A percentile compares a stretch with the other conserved stretches of the same genome.
Conservation (phyloP, 2,113 vertebrate species). For the Plestiodon gilberti region DNA sequence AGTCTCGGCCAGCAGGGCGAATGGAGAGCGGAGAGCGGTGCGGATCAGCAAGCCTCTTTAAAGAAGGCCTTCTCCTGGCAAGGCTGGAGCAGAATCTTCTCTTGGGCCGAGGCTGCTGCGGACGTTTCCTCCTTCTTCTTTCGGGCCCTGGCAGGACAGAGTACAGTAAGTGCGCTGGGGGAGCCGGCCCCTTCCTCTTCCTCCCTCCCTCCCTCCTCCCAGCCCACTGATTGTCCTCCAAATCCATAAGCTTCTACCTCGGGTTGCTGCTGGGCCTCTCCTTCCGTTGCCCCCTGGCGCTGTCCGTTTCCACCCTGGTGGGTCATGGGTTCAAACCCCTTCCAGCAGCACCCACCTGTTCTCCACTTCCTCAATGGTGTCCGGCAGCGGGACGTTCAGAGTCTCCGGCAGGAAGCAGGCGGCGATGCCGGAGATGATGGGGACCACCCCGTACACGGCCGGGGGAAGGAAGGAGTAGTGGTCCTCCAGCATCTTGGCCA, state of each 20-base stretch:
- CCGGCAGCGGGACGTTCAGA: conserved; percentile 81
- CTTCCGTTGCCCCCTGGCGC: too few relatives aligned
- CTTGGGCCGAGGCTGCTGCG: conserved; percentile 31
- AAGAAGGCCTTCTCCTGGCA: conserved; percentile 24
- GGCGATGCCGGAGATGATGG: conserved; percentile 72
- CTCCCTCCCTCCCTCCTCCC: too few relatives aligned
- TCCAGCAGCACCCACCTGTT: conserved; percentile 58
- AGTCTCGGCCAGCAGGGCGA: accelerated
- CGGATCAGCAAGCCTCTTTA: conserved; percentile 47
- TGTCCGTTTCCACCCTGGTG: too few relatives aligned
- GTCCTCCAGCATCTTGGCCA: conserved; percentile 88
- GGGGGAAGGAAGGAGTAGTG: conserved; percentile 82
- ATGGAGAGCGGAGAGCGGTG: too few relatives aligned
- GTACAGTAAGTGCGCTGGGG: not conserved
- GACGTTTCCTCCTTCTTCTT: not conserved
- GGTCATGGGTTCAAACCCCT: too few relatives aligned
- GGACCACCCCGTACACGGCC: conserved; percentile 80
- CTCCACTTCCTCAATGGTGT: conserved; percentile 88
- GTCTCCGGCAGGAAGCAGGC: conserved; percentile 87
- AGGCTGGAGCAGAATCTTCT: conserved; percentile 65
- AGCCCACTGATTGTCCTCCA: too few relatives aligned
- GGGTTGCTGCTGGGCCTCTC: too few relatives aligned
- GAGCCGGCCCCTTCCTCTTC: too few relatives aligned
- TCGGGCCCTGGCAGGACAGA: conserved; percentile 19
- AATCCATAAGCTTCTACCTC: too few relatives aligned